These are phyloP conservation scores for Papilio helenus DNA, from an alignment of 1,140 invertebrate species.

Conservation along the genomic window DNA sequence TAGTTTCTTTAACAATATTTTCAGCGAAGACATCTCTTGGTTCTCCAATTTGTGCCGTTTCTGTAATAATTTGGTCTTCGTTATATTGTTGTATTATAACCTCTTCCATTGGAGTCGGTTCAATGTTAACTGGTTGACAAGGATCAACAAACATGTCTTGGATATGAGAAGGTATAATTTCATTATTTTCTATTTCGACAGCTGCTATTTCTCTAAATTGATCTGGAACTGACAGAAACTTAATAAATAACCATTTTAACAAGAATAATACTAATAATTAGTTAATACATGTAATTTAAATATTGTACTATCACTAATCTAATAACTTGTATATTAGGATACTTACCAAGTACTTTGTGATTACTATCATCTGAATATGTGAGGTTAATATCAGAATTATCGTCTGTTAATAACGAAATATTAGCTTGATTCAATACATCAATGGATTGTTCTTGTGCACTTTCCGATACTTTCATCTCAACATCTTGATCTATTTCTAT, in stretches of 20 bases:
- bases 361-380: conserved; percentile 66
- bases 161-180: conserved; percentile 4
- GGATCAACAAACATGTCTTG: conserved; percentile 20
- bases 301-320: too few relatives aligned
- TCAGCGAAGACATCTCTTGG: too few relatives aligned
- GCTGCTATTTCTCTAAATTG: conserved; percentile 41
- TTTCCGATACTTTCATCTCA: conserved; percentile 9
- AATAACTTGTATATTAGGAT: conserved; percentile 43
- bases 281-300: too few relatives aligned
- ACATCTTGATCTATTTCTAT: conserved; percentile 28
- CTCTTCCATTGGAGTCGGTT: not conserved
- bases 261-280: too few relatives aligned
- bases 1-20: not conserved
- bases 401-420: conserved; percentile 67
- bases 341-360: conserved; percentile 43
- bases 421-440: conserved; percentile 62
- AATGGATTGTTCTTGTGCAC: conserved; percentile 38
- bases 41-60: conserved; percentile 21
- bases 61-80: not conserved
- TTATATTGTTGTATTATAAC: not conserved
- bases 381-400: conserved; percentile 64
- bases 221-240: conserved; percentile 34
- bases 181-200: conserved; percentile 21
- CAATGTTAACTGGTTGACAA: not conserved
- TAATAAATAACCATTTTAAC: conserved; percentile 10